Conservation (phyloP, 2,888 invertebrate genomes). For the Gortyna flavago region DNA sequence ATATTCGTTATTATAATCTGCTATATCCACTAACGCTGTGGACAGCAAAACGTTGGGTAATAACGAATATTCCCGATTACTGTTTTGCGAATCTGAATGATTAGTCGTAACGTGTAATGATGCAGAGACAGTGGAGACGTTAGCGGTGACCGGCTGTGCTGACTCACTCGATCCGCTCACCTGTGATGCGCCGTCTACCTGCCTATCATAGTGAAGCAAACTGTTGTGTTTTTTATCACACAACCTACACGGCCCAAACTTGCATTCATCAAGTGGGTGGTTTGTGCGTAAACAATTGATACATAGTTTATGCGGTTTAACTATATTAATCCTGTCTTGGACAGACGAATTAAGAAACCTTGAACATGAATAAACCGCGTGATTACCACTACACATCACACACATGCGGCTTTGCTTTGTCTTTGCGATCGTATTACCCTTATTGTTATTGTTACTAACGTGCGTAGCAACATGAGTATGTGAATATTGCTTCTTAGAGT, state of each 20-base stretch:
- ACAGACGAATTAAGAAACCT: neutral
- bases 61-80: neutral
- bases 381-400: neutral
- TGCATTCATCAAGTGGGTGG: neutral
- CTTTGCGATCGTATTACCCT: neutral
- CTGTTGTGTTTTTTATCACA: conserved; percentile 4
- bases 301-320: neutral
- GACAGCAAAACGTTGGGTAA: conserved; percentile 1
- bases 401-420: neutral
- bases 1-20: neutral
- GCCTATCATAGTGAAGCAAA: conserved; percentile 1
- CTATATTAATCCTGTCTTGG: neutral
- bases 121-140: conserved; percentile 1
- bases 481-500: no score
- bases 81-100: neutral
- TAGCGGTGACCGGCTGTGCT: neutral
- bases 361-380: neutral
- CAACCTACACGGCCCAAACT: conserved; percentile 6
- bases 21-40: conserved; percentile 5
- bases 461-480: neutral
- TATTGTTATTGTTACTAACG: neutral
- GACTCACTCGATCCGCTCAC: neutral
- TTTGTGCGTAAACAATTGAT: neutral
- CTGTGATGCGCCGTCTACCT: conserved; percentile 3
- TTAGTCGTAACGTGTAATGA: neutral